Evolutionary conservation across 1,140 invertebrate species (phyloP).

Genomic region (Micrasema minimum): DNA sequence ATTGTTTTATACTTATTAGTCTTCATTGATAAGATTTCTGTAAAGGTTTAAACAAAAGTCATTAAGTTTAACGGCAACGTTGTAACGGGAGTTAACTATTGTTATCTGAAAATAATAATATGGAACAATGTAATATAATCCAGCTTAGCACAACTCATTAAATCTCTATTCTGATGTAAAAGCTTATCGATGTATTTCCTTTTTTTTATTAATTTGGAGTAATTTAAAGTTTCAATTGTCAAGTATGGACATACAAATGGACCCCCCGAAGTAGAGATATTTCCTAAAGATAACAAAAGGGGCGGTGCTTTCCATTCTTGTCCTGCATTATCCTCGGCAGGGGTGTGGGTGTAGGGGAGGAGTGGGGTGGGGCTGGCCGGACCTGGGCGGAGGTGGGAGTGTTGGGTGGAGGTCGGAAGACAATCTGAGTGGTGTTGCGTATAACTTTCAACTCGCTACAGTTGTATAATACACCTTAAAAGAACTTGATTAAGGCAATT

Average conservation of each 20-base stretch:
- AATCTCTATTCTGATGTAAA: constrained; percentile 23
- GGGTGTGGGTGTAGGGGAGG: neutral
- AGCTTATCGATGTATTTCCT: constrained; percentile 44
- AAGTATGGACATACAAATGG: constrained; percentile 47
- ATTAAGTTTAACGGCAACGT: too few species aligned
- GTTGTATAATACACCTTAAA: constrained; percentile 1
- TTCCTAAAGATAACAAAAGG: constrained; percentile 51
- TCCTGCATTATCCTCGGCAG: constrained; percentile 47
- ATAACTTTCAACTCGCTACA: neutral
- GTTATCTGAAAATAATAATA: too few species aligned
- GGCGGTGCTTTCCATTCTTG: constrained; percentile 47
- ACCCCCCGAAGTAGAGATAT: constrained; percentile 45
- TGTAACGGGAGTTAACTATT: too few species aligned
- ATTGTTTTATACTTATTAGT: too few species aligned
- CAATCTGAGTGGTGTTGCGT: constrained; percentile 6
- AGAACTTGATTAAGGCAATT: too few species aligned
- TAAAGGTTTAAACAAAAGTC: too few species aligned
- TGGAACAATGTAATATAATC: constrained; percentile 28
- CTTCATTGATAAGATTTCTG: too few species aligned
- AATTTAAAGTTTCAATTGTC: constrained; percentile 53
- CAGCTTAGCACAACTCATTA: constrained; percentile 25
- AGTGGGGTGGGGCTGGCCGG: neutral
- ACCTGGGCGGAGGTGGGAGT: neutral
- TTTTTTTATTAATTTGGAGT: constrained; percentile 51
- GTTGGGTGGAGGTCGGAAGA: too few species aligned